A percentile compares a stretch with the other conserved stretches of the same genome.
These are phyloP conservation scores for Kryptopterus vitreolus DNA, from an alignment of 2,797 vertebrate genomes.

Conservation along the genomic window DNA sequence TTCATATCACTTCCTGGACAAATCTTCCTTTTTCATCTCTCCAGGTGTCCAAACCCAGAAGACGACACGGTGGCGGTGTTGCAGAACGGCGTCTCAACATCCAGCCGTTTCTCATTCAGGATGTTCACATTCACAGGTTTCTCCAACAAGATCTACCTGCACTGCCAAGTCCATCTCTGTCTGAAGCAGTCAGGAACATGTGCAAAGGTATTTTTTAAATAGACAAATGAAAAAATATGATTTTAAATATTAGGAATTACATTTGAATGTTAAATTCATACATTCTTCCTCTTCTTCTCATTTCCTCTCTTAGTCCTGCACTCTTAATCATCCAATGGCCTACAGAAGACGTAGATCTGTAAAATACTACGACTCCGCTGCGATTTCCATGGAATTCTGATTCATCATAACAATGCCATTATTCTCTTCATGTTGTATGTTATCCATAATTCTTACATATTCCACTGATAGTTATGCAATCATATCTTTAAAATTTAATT, in stretches of 20 bases:
- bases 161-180: conserved; percentile 45
- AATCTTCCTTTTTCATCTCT: background rate
- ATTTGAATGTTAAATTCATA: background rate
- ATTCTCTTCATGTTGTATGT: too few species aligned
- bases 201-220: background rate
- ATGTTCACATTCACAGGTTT: conserved; percentile 36
- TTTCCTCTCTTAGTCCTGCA: conserved; percentile 51
- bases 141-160: too few species aligned
- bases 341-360: conserved; percentile 48
- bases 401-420: too few species aligned
- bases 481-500: too few species aligned
- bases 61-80: conserved; percentile 34
- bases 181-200: conserved; percentile 15
- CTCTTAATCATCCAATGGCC: too few species aligned
- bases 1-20: background rate
- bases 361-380: conserved; percentile 26
- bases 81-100: conserved; percentile 30
- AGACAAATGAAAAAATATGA: too few species aligned
- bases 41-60: conserved; percentile 39
- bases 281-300: background rate
- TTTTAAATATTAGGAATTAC: background rate
- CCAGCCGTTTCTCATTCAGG: conserved; percentile 35
- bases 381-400: conserved; percentile 18
- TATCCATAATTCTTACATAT: too few species aligned
- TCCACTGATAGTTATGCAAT: too few species aligned